These are phyloP conservation scores for Takifugu ocellatus DNA, from an alignment of 2,797 vertebrate species.

Conservation along the genomic window DNA sequence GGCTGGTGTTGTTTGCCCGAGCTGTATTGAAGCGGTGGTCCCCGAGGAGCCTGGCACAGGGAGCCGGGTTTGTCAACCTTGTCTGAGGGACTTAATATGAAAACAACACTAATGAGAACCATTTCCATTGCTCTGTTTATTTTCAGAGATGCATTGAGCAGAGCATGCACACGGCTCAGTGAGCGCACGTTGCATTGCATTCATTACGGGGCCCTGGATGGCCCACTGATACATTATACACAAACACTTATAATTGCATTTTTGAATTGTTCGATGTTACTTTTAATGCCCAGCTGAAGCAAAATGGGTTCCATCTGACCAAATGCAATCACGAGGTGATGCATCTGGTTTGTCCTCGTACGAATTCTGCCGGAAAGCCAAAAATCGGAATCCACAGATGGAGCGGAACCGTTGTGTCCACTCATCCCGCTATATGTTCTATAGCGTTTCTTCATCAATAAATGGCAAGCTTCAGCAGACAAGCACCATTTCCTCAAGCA, in stretches of 20 bases:
- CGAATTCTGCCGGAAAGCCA: constrained; percentile 34
- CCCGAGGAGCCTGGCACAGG: constrained; percentile 68
- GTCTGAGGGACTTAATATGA: constrained; percentile 77
- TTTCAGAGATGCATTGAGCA: constrained; percentile 71
- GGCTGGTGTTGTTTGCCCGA: constrained; percentile 72
- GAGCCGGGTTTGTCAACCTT: constrained; percentile 76
- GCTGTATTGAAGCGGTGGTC: constrained; percentile 70
- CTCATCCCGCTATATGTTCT: constrained; percentile 26
- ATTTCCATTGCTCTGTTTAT: constrained; percentile 78
- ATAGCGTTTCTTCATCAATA: constrained; percentile 67
- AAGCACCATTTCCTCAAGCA: constrained; percentile 71
- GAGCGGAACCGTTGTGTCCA: constrained; percentile 20
- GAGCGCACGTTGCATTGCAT: constrained; percentile 76
- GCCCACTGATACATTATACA: constrained; percentile 74
- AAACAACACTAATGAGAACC: constrained; percentile 79
- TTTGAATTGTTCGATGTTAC: constrained; percentile 64
- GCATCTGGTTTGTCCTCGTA: constrained; percentile 40
- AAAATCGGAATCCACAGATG: constrained; percentile 12
- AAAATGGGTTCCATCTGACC: constrained; percentile 66
- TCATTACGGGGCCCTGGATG: constrained; percentile 76
- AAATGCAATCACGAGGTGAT: constrained; percentile 51
- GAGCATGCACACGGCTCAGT: constrained; percentile 70
- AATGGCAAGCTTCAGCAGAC: constrained; percentile 70
- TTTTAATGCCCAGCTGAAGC: constrained; percentile 65
- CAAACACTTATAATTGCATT: constrained; percentile 76